Evolutionary conservation across 2,113 vertebrate species (phyloP).

Genomic region (Scomber japonicus): DNA sequence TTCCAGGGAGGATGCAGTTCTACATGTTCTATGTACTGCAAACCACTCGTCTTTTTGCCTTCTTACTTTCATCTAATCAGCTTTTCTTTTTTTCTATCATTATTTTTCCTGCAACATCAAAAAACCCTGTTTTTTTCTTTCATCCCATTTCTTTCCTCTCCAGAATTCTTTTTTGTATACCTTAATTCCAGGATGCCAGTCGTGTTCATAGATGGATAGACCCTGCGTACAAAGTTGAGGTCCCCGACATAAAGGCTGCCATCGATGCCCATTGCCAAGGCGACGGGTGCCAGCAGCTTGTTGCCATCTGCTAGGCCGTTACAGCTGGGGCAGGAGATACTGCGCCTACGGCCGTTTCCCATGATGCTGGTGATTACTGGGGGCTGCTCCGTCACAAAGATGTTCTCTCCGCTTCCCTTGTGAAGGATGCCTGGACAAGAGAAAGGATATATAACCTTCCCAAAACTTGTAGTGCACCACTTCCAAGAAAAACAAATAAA

Average conservation of each 20-base stretch:
- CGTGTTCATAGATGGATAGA: slow-evolving; percentile 97
- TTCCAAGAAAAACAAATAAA: background rate
- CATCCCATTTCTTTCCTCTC: background rate
- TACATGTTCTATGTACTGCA: slow-evolving; percentile 35
- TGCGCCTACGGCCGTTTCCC: slow-evolving; percentile 96
- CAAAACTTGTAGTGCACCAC: background rate
- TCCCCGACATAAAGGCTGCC: slow-evolving; percentile 98
- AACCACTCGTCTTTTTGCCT: slow-evolving; percentile 20
- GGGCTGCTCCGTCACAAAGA: slow-evolving; percentile 97
- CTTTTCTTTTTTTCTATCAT: background rate
- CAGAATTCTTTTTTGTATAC: slow-evolving; percentile 67
- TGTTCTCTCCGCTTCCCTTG: slow-evolving; percentile 97
- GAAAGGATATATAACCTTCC: background rate
- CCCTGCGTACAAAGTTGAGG: slow-evolving; percentile 97
- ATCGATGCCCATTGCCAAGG: slow-evolving; percentile 95
- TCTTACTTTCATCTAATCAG: background rate
- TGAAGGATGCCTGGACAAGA: slow-evolving; percentile 92
- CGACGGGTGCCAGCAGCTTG: slow-evolving; percentile 97
- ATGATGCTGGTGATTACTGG: slow-evolving; percentile 97
- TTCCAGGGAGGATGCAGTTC: slow-evolving; percentile 12
- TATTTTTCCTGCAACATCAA: slow-evolving; percentile 9
- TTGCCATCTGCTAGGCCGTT: slow-evolving; percentile 98
- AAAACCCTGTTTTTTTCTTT: slow-evolving; percentile 17
- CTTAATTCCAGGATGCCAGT: slow-evolving; percentile 97
- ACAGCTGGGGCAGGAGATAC: slow-evolving; percentile 98